phyloP scores from a whole-genome alignment of 2,888 invertebrate species.

The Hydraecia micacea region DNA sequence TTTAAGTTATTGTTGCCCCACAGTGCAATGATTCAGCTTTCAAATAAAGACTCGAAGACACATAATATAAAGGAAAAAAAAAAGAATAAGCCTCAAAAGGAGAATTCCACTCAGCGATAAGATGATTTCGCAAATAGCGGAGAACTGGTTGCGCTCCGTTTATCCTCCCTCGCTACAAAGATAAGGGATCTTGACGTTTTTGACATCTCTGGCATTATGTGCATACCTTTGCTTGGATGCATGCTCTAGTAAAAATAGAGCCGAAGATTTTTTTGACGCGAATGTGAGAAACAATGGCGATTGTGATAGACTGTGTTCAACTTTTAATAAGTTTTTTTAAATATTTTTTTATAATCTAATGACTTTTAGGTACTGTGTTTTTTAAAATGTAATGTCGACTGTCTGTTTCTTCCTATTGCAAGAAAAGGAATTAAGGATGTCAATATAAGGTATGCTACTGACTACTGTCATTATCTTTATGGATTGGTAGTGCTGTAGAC shows the following conservation, averaged over 20 bases:
- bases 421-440: constrained; percentile 39
- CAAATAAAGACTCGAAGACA: constrained; percentile 34
- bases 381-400: not conserved
- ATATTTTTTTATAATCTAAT: no score
- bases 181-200: constrained; percentile 74
- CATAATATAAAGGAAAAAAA: constrained; percentile 31
- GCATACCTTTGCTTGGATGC: constrained; percentile 52
- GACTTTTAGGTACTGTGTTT: not conserved
- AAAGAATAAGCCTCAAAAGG: constrained; percentile 29
- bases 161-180: constrained; percentile 70
- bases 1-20: not conserved
- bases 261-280: constrained; percentile 47
- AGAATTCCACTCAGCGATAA: constrained; percentile 58
- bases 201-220: constrained; percentile 68
- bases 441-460: constrained; percentile 29
- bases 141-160: constrained; percentile 74
- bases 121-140: constrained; percentile 72
- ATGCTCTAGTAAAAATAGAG: constrained; percentile 51
- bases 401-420: not conserved
- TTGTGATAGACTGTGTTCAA: constrained; percentile 32
- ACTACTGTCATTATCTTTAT: constrained; percentile 22
- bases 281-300: constrained; percentile 32
- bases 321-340: not conserved
- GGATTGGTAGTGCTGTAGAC: constrained; percentile 11
- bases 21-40: constrained; percentile 31